Conservation (phyloP, 2,113 vertebrate species). For the Cottus gobio region DNA sequence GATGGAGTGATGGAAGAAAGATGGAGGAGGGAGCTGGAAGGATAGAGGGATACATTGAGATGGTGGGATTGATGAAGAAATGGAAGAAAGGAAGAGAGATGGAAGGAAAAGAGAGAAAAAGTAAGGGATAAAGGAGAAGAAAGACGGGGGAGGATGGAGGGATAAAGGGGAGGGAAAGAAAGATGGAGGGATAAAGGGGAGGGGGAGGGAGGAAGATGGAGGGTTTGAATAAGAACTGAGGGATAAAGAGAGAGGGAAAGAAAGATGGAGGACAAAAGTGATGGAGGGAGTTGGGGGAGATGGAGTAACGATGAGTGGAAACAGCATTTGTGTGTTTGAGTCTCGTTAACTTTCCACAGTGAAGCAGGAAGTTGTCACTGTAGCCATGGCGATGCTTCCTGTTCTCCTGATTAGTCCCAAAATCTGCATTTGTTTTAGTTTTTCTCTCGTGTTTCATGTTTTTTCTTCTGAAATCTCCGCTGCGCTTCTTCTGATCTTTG, state of each 20-base stretch:
- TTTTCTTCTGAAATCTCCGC: slow-evolving; percentile 32
- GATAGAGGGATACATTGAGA: not conserved
- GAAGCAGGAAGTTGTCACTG: slow-evolving; percentile 68
- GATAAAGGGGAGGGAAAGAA: too few species aligned
- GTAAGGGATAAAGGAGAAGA: not conserved
- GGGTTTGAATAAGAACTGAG: too few species aligned
- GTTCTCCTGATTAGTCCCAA: slow-evolving; percentile 50
- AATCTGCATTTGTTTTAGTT: slow-evolving; percentile 41
- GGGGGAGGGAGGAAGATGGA: too few species aligned
- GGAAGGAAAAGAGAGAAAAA: not conserved
- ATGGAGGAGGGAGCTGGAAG: not conserved
- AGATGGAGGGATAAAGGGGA: not conserved
- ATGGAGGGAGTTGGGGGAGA: too few species aligned
- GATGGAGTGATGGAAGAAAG: not conserved
- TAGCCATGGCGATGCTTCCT: slow-evolving; percentile 54
- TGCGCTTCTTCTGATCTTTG: slow-evolving; percentile 63
- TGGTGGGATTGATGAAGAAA: too few species aligned
- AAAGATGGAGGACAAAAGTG: not conserved
- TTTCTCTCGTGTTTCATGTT: slow-evolving; percentile 14
- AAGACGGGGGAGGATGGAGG: not conserved
- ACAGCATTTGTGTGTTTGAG: too few species aligned
- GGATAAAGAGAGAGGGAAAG: not conserved
- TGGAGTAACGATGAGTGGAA: too few species aligned
- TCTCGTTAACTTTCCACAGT: slow-evolving; percentile 61
- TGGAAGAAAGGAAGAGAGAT: not conserved